These are phyloP conservation scores for Campoplex capitator DNA, from an alignment of 2,888 invertebrate species.

Conservation along the genomic window DNA sequence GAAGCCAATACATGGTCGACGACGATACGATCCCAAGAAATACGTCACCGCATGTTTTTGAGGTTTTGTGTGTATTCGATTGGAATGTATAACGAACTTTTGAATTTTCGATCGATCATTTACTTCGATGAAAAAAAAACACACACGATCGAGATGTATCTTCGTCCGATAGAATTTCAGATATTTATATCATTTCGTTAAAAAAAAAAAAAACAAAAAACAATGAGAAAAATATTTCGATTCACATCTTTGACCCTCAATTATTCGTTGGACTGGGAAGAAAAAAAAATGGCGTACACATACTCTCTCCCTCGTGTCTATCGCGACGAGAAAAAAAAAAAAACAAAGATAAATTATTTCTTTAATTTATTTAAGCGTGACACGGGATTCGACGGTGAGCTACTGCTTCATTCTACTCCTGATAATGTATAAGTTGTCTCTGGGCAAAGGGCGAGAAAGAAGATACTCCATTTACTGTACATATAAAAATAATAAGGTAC, in stretches of 20 bases:
- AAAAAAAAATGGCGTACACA: neutral
- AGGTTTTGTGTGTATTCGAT: neutral
- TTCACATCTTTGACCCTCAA: neutral
- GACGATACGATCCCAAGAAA: neutral
- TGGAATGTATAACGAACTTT: neutral
- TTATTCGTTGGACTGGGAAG: neutral
- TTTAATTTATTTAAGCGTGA: constrained; percentile 50
- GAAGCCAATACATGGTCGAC: constrained; percentile 4
- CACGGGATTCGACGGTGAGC: constrained; percentile 31
- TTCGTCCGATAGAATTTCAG: neutral
- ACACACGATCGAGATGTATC: neutral
- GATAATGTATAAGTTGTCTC: constrained; percentile 21
- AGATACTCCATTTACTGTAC: neutral
- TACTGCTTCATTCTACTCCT: constrained; percentile 23
- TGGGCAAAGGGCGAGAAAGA: constrained; percentile 6
- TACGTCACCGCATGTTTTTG: neutral
- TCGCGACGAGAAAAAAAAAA: neutral
- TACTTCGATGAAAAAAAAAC: neutral
- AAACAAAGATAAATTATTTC: neutral
- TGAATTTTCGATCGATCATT: constrained; percentile 6
- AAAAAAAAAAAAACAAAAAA: too few relatives aligned
- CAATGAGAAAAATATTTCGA: too few relatives aligned
- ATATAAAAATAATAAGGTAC: constrained; percentile 13
- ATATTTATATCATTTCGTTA: too few relatives aligned
- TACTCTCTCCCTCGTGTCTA: neutral